A percentile compares a stretch with the other conserved stretches of the same genome.
Conservation (phyloP, 1,140 invertebrate genomes). For the Paralvinella palmiformis region DNA sequence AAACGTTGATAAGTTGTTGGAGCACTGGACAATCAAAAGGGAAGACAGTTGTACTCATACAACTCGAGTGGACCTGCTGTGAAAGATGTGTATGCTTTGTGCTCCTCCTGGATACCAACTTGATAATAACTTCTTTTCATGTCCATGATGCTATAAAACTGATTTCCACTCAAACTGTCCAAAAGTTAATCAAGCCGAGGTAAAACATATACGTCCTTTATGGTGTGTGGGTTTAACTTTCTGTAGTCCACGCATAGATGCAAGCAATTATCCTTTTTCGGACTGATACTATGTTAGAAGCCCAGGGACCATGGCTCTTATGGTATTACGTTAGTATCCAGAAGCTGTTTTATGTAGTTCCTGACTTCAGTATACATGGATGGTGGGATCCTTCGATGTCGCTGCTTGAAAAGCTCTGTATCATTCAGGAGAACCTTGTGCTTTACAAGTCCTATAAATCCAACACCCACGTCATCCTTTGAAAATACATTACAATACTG, state of each 20-base stretch:
- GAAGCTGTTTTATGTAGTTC: too few species aligned
- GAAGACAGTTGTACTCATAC: too few species aligned
- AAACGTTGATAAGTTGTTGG: conserved; percentile 30
- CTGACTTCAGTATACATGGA: too few species aligned
- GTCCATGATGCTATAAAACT: conserved; percentile 26
- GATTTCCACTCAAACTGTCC: conserved; percentile 18
- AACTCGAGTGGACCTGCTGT: conserved; percentile 28
- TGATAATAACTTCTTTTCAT: conserved; percentile 42
- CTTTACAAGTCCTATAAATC: too few species aligned
- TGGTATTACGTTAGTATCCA: too few species aligned
- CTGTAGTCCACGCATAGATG: conserved; percentile 32
- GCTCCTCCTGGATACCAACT: conserved; percentile 35
- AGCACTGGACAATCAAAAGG: conserved; percentile 31
- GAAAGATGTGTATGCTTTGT: conserved; percentile 41
- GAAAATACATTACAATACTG: too few species aligned
- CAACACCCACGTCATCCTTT: too few species aligned
- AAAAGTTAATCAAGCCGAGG: conserved; percentile 34
- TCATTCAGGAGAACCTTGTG: too few species aligned
- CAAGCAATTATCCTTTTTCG: conserved; percentile 26
- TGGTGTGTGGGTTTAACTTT: conserved; percentile 28
- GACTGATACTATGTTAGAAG: neutral
- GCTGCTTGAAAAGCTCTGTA: too few species aligned
- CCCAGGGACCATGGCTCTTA: too few species aligned
- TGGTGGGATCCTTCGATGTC: too few species aligned
- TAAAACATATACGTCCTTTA: conserved; percentile 25